Evolutionary conservation across 2,797 vertebrate genomes (phyloP).

Genomic region (Pristis pectinata): DNA sequence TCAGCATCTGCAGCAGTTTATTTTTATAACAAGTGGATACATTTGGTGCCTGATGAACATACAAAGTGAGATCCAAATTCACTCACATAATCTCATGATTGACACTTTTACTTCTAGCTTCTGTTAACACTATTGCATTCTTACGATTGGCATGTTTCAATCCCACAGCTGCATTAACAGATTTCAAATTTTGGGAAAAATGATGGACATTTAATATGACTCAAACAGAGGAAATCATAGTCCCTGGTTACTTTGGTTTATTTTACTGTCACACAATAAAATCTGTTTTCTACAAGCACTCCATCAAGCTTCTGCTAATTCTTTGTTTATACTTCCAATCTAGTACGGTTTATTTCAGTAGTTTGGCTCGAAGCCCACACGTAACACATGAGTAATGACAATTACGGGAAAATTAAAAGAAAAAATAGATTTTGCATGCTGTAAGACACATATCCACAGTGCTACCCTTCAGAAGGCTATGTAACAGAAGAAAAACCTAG

Average conservation of each 20-base stretch:
- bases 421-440: neutral
- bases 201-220: neutral
- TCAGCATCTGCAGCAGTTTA: neutral
- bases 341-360: conserved; percentile 9
- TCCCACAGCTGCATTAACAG: neutral
- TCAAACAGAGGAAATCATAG: neutral
- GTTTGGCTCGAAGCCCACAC: neutral
- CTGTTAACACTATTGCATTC: neutral
- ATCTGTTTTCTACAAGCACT: conserved; percentile 4
- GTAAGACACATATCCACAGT: neutral
- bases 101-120: neutral
- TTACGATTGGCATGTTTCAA: neutral
- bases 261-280: neutral
- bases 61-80: neutral
- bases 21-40: neutral
- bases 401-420: neutral
- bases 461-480: neutral
- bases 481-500: neutral
- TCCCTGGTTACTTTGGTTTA: conserved; percentile 4
- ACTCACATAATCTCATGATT: neutral
- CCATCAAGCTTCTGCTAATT: neutral
- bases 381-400: neutral
- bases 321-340: conserved; percentile 1
- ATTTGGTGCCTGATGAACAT: neutral
- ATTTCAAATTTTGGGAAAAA: neutral